A percentile compares a stretch with the other conserved stretches of the same genome.
phyloP scores from a whole-genome alignment of 2,888 invertebrate genomes.

The Dilophus febrilis region DNA sequence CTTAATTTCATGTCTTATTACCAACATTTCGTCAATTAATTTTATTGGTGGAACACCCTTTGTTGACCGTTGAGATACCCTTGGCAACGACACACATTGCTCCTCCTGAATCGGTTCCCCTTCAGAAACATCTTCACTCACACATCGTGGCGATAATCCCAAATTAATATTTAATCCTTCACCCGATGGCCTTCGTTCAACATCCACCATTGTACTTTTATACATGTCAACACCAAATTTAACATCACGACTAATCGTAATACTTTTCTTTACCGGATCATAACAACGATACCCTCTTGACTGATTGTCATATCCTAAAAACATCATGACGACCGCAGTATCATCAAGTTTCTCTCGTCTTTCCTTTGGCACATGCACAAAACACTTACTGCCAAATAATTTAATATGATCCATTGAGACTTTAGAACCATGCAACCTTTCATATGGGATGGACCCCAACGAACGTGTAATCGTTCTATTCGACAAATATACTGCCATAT shows the following conservation, averaged over 20 bases:
- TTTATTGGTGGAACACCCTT: too few relatives aligned
- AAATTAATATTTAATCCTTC: too few relatives aligned
- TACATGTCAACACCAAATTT: constrained; percentile 4
- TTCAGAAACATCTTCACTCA: too few relatives aligned
- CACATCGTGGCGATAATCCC: too few relatives aligned
- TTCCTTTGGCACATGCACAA: constrained; percentile 8
- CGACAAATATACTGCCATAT: too few relatives aligned
- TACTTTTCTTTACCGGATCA: constrained; percentile 6
- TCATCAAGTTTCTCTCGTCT: constrained; percentile 11
- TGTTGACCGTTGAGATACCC: too few relatives aligned
- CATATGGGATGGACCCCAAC: not conserved
- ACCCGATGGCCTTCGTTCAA: too few relatives aligned
- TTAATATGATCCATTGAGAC: constrained; percentile 1
- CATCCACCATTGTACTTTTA: too few relatives aligned
- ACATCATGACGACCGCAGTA: constrained; percentile 10
- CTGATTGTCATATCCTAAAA: constrained; percentile 11
- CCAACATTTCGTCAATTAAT: too few relatives aligned
- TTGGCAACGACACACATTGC: too few relatives aligned
- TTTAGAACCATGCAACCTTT: constrained; percentile 2
- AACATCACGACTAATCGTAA: constrained; percentile 9
- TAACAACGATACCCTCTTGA: constrained; percentile 13
- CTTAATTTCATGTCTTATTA: too few relatives aligned
- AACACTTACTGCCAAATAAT: constrained; percentile 8
- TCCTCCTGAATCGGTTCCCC: not conserved
- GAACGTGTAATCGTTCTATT: not conserved